Percentiles rank a stretch among this genome's conserved stretches.
Conservation (phyloP, 2,113 vertebrate species). For the Archilochus colubris region DNA sequence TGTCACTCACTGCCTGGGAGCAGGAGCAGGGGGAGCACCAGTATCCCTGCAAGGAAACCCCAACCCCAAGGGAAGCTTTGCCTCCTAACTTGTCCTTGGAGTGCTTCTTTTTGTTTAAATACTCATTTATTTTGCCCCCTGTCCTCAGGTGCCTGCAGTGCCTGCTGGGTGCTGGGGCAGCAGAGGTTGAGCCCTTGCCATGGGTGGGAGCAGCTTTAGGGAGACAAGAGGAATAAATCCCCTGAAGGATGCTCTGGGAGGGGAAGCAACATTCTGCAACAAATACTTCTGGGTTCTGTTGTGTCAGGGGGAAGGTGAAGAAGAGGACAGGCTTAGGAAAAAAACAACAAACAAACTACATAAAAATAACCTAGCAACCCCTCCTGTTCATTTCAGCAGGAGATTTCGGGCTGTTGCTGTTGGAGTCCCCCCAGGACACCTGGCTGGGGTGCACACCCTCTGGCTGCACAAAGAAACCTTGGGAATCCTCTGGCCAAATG, state of each 20-base stretch:
- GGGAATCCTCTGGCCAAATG: neutral
- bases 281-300: neutral
- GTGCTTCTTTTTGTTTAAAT: no score
- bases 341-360: neutral
- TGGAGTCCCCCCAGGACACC: constrained; percentile 41
- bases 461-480: neutral
- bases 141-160: fast-evolving
- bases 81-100: neutral
- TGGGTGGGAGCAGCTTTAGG: neutral
- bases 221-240: neutral
- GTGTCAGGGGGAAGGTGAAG: neutral
- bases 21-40: neutral
- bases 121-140: neutral
- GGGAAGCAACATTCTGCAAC: neutral
- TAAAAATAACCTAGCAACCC: no score
- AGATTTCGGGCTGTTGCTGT: neutral
- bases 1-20: neutral
- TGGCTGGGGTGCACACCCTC: neutral
- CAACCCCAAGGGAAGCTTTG: neutral
- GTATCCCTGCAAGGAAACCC: neutral
- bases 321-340: neutral
- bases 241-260: neutral
- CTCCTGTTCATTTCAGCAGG: neutral
- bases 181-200: no score
- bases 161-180: neutral